Evolutionary conservation across 2,888 invertebrate genomes (phyloP), one percentile per base, ranked within the genome.

Genomic region (Erebia ligea): DNA sequence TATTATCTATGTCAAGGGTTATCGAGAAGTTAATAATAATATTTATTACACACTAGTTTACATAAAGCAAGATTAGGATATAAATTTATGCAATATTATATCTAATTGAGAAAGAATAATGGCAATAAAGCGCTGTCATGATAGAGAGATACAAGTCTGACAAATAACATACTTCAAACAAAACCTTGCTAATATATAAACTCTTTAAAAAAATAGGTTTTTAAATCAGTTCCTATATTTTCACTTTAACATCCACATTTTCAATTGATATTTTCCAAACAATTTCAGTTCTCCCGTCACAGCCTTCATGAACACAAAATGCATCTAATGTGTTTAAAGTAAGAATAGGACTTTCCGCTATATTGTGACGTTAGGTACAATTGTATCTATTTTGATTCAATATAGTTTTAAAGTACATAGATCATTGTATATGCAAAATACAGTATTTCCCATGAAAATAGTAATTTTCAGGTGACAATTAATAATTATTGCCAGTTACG

Each of bases 291-390:
- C 76, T 73, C 71, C 76, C 76, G 73, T 76, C 76, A 76, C 75
- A 76, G 73, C 75, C 76, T 70, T 72, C 68, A 75, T 70, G 73
- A 73, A 76, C 73, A 76, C 71, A 73, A 73, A 58, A 59, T 54
- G 63, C 34, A 58, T 45, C 34, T 6, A 34, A 34, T 34, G 34
- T 6, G 34, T 34, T 34, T 6, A 34, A 6, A 34, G 34, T 34
- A 34, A 34, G 6, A 5, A 34, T 34, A 34, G 34, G 34, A 34
- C 34, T 34, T 34, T 34, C 34, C 34, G 34, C 34, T 6, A 34
- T 34, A 34, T 34, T 34, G 34, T 34, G 34, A 34, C 1, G 5
- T 6, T 34, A 34, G 34, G 34, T 34, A 6, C 1, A 34, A 6
- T 34, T 34, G 34, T 6, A 25, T 25, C 2, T 25, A 34, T 34